Percentiles rank a stretch among this genome's conserved stretches.
Evolutionary conservation across 2,797 vertebrate species (phyloP).

Genomic region (Poecilia picta): DNA sequence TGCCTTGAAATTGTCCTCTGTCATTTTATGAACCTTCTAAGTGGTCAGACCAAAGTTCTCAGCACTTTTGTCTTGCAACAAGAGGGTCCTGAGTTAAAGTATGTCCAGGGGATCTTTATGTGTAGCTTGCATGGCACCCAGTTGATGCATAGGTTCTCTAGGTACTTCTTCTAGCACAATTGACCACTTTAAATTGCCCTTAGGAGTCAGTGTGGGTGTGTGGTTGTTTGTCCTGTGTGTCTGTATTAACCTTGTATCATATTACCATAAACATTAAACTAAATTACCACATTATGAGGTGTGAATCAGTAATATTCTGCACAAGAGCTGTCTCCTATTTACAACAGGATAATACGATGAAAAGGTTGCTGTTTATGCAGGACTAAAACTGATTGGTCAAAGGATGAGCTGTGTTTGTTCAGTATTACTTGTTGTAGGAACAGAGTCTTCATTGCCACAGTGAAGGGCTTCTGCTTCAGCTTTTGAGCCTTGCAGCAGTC

Average conservation of each 20-base stretch:
- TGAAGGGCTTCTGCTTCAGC: not conserved
- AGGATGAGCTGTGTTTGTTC: conserved; percentile 10
- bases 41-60: not conserved
- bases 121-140: not conserved
- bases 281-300: conserved; percentile 49
- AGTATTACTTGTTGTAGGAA: conserved; percentile 15
- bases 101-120: not conserved
- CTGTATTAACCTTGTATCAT: not conserved
- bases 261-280: conserved; percentile 32
- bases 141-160: not conserved
- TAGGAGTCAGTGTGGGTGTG: not conserved
- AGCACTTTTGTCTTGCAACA: not conserved
- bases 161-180: not conserved
- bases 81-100: not conserved
- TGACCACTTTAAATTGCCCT: not conserved
- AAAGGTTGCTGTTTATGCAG: conserved; percentile 25
- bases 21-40: not conserved
- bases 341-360: conserved; percentile 22
- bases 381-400: not conserved
- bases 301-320: conserved; percentile 36
- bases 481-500: conserved; percentile 15
- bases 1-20: no score
- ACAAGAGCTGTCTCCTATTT: conserved; percentile 28
- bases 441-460: not conserved
- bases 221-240: not conserved